Percentiles rank a stretch among this genome's conserved stretches.
Conservation (phyloP, 1,140 invertebrate genomes). For the Vollenhovia emeryi region DNA sequence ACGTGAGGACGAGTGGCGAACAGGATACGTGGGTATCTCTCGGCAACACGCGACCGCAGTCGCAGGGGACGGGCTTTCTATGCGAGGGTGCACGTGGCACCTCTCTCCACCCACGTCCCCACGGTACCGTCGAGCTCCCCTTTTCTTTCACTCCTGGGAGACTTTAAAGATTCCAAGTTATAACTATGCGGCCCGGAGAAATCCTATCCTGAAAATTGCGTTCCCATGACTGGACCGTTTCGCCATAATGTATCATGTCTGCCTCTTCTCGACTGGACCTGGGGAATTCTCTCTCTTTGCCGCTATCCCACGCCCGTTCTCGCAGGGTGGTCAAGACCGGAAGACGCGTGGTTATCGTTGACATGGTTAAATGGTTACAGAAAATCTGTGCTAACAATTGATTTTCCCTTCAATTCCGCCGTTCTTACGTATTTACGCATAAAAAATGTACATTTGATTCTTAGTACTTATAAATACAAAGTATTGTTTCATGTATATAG, state of each 20-base stretch:
- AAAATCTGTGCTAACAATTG: background rate
- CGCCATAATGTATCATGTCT: conserved; percentile 27
- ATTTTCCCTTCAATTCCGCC: background rate
- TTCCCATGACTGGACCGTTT: conserved; percentile 53
- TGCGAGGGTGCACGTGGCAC: background rate
- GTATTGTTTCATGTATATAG: no score
- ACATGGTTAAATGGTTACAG: background rate
- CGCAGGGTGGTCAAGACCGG: background rate
- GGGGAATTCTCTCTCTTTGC: background rate
- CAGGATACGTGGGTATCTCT: conserved; percentile 22
- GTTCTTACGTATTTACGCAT: background rate
- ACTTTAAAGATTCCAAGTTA: conserved; percentile 57
- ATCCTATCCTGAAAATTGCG: conserved; percentile 40
- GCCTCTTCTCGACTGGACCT: background rate
- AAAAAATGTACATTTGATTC: background rate
- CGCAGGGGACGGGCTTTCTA: background rate
- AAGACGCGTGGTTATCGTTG: background rate
- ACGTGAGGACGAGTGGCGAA: conserved; percentile 1
- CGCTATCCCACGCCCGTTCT: background rate
- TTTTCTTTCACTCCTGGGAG: conserved; percentile 3
- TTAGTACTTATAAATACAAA: background rate
- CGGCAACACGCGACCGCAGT: conserved; percentile 24
- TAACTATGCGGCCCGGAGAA: background rate
- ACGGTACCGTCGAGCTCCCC: background rate
- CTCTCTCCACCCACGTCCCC: background rate